Evolutionary conservation across 2,113 vertebrate genomes (phyloP).

Genomic region (Talpa occidentalis): DNA sequence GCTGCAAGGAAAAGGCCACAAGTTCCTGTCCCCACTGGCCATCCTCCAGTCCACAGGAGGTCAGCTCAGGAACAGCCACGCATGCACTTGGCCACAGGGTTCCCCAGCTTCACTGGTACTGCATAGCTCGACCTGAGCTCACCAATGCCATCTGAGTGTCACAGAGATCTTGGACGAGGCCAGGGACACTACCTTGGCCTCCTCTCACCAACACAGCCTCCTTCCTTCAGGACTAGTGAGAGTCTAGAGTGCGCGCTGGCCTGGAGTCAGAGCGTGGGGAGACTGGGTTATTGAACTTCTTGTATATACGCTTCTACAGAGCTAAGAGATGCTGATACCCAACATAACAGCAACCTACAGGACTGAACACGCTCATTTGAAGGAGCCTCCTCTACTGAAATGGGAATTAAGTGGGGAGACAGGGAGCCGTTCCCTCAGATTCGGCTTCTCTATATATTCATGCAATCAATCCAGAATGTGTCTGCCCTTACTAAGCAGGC

Average conservation of each 20-base stretch:
- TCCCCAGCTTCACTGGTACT: neutral
- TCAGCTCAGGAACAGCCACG: neutral
- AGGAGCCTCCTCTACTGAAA: neutral
- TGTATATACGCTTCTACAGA: no score
- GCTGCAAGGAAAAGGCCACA: neutral
- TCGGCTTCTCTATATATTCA: no score
- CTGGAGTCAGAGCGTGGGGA: neutral
- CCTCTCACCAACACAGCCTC: no score
- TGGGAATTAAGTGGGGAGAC: neutral
- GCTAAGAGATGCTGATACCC: neutral
- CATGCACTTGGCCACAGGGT: neutral
- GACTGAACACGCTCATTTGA: neutral
- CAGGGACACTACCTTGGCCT: no score
- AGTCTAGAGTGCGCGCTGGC: neutral
- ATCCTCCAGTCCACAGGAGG: neutral
- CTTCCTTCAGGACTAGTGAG: constrained; percentile 5
- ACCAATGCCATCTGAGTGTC: neutral
- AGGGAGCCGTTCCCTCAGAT: neutral
- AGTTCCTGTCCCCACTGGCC: no score
- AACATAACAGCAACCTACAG: neutral
- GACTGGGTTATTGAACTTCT: no score
- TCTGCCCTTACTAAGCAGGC: no score
- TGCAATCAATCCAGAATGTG: no score
- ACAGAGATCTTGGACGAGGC: neutral
- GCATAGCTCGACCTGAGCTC: neutral